phyloP scores from a whole-genome alignment of 2,797 vertebrate genomes.

The Carapus acus region DNA sequence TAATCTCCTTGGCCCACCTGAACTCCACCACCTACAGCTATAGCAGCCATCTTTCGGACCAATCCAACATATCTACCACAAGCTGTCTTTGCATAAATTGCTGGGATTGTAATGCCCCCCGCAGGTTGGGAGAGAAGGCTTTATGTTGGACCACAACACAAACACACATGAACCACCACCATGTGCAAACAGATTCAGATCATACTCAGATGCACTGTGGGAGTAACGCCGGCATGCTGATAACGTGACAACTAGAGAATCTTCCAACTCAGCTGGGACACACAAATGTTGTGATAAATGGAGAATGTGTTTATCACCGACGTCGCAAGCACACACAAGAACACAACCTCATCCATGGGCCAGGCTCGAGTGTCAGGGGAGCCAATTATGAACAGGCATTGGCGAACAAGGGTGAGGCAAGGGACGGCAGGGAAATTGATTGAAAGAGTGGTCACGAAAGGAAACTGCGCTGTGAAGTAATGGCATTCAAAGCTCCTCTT shows the following conservation, averaged over 20 bases:
- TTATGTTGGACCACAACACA: too few species aligned
- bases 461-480: conserved; percentile 15
- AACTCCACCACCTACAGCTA: not conserved
- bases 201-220: not conserved
- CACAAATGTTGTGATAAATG: conserved; percentile 46
- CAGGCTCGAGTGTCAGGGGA: conserved; percentile 45
- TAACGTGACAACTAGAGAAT: conserved; percentile 34
- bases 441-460: conserved; percentile 37
- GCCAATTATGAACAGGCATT: conserved; percentile 50
- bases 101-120: conserved; percentile 46
- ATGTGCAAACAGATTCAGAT: too few species aligned
- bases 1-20: too few species aligned
- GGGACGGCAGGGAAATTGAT: conserved; percentile 27
- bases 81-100: conserved; percentile 3
- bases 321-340: conserved; percentile 30
- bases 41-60: not conserved
- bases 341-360: conserved; percentile 46
- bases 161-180: too few species aligned
- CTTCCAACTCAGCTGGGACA: conserved; percentile 37
- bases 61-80: not conserved
- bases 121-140: conserved; percentile 28
- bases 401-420: conserved; percentile 33
- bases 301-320: conserved; percentile 32
- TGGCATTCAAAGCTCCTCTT: conserved; percentile 18
- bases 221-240: not conserved